Conservation (phyloP, 2,888 invertebrate genomes). For the Spilosoma lubricipeda region DNA sequence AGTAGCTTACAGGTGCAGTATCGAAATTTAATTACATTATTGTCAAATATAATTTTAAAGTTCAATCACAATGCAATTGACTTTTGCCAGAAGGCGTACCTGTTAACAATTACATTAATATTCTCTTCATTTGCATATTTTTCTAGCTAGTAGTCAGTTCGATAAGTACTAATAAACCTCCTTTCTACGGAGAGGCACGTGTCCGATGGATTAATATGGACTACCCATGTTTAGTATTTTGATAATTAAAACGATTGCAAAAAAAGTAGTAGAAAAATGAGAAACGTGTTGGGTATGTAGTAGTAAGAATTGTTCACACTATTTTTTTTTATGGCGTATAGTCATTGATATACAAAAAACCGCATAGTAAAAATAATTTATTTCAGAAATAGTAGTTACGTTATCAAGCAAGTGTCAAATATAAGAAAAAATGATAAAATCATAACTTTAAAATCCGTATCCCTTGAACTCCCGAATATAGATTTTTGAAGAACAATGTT, state of each 20-base stretch:
- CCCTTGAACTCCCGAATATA: background rate
- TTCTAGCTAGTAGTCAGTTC: background rate
- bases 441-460: slow-evolving; percentile 33
- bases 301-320: too few relatives aligned
- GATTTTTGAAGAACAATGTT: slow-evolving; percentile 27
- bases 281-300: too few relatives aligned
- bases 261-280: too few relatives aligned
- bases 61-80: slow-evolving; percentile 1
- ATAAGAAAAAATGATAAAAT: slow-evolving; percentile 42
- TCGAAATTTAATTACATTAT: slow-evolving; percentile 24
- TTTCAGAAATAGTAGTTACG: too few relatives aligned
- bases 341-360: too few relatives aligned
- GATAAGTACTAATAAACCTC: background rate
- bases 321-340: too few relatives aligned
- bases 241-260: too few relatives aligned
- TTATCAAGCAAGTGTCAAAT: background rate
- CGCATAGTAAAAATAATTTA: too few relatives aligned
- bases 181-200: too few relatives aligned
- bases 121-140: slow-evolving; percentile 35
- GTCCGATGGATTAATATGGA: too few relatives aligned
- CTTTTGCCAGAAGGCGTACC: slow-evolving; percentile 55
- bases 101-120: slow-evolving; percentile 62
- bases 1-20: slow-evolving; percentile 54
- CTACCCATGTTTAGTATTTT: too few relatives aligned
- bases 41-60: slow-evolving; percentile 18